A percentile compares a stretch with the other conserved stretches of the same genome.
These are phyloP conservation scores for Thaumatotibia leucotreta DNA, from an alignment of 1,140 invertebrate species.

Conservation along the genomic window DNA sequence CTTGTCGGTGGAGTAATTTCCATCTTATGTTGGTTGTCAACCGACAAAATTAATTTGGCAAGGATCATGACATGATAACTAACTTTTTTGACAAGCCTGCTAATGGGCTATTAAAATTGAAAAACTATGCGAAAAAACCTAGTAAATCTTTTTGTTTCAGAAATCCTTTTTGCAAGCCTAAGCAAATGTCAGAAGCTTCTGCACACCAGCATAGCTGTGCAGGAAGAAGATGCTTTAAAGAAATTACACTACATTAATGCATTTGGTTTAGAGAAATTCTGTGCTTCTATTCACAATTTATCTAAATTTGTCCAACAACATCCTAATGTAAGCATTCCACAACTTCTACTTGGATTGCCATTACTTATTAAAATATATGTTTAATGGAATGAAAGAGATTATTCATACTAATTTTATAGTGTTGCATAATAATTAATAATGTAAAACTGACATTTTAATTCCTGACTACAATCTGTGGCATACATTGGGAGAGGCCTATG, in stretches of 20 bases:
- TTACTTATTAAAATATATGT: background rate
- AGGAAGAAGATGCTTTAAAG: slow-evolving; percentile 42
- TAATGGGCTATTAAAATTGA: too few species aligned
- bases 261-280: slow-evolving; percentile 61
- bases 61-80: too few species aligned
- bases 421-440: too few species aligned
- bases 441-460: too few species aligned
- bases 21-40: too few species aligned
- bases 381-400: background rate
- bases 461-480: too few species aligned
- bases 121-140: too few species aligned
- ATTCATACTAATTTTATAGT: too few species aligned
- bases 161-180: slow-evolving; percentile 53
- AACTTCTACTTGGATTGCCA: background rate
- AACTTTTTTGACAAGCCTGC: too few species aligned
- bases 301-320: slow-evolving; percentile 38
- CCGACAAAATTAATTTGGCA: too few species aligned
- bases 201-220: slow-evolving; percentile 25
- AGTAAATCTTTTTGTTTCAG: slow-evolving; percentile 32
- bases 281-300: slow-evolving; percentile 47
- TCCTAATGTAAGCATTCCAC: slow-evolving; percentile 43
- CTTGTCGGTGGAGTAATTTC: too few species aligned
- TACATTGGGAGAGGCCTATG: too few species aligned
- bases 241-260: slow-evolving; percentile 62
- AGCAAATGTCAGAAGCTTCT: slow-evolving; percentile 50